Percentiles rank a stretch among this genome's conserved stretches.
Evolutionary conservation across 1,140 invertebrate species (phyloP).

Genomic region (Zaprionus lachaisei): DNA sequence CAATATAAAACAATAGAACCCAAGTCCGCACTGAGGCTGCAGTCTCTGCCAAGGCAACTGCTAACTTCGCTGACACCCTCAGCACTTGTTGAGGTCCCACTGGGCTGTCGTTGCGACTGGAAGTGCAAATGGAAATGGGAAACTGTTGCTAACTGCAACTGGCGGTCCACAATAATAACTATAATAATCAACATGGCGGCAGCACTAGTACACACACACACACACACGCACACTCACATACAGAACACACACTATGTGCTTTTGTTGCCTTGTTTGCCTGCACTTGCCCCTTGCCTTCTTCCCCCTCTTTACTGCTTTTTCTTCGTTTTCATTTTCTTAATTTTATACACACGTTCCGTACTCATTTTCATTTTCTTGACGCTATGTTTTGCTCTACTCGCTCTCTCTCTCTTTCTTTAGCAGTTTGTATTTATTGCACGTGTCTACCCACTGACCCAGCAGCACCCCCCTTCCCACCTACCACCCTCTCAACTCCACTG

Average conservation of each 20-base stretch:
- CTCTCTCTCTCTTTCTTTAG: conserved; percentile 8
- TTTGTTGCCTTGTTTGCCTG: not conserved
- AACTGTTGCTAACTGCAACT: conserved; percentile 58
- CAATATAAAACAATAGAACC: too few species aligned
- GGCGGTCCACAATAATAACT: conserved; percentile 68
- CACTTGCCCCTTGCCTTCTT: conserved; percentile 21
- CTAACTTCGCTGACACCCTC: not conserved
- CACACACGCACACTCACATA: conserved; percentile 23
- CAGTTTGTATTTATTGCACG: conserved; percentile 70
- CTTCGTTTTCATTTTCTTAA: conserved; percentile 73
- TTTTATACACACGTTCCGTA: conserved; percentile 70
- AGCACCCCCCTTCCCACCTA: not conserved
- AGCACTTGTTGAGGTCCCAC: not conserved
- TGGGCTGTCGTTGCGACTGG: not conserved
- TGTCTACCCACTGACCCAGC: conserved; percentile 27
- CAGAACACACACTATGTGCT: conserved; percentile 16
- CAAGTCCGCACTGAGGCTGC: too few species aligned
- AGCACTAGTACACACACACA: conserved; percentile 30
- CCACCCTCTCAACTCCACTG: not conserved
- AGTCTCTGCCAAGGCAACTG: not conserved
- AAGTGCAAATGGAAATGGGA: conserved; percentile 16
- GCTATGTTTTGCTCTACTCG: conserved; percentile 45
- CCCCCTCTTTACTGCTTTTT: not conserved
- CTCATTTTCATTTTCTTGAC: conserved; percentile 65
- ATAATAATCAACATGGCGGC: conserved; percentile 73